phyloP scores from a whole-genome alignment of 2,797 vertebrate genomes.

The Margarornis squamiger region DNA sequence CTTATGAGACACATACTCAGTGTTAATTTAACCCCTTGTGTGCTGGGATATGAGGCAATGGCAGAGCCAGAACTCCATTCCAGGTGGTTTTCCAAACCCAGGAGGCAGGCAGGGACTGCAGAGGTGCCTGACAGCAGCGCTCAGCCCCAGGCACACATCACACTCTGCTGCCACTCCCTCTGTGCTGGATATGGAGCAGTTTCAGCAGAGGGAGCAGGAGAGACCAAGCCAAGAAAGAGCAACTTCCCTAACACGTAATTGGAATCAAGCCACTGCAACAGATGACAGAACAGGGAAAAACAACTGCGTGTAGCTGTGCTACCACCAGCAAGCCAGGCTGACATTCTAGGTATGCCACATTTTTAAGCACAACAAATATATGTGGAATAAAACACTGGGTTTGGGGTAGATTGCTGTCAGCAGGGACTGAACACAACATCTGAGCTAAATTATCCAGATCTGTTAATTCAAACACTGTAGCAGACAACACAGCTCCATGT shows the following conservation, averaged over 20 bases:
- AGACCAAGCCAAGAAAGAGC: neutral
- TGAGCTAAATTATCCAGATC: neutral
- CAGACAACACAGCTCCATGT: neutral
- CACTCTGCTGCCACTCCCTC: neutral
- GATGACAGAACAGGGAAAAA: neutral
- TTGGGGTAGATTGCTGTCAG: neutral
- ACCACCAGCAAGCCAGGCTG: neutral
- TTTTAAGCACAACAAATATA: neutral
- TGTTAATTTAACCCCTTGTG: neutral
- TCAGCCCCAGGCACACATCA: neutral
- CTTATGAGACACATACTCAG: neutral
- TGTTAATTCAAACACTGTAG: neutral
- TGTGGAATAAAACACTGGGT: neutral
- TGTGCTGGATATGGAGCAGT: neutral
- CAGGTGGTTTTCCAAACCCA: neutral
- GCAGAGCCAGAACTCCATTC: neutral
- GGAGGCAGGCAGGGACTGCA: neutral
- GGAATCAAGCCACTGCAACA: neutral
- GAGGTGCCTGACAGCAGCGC: neutral
- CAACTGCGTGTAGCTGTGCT: neutral
- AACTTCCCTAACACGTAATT: neutral
- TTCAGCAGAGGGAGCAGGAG: neutral
- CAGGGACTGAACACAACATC: neutral
- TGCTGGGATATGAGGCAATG: neutral
- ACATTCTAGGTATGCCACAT: neutral